Base-by-base conservation (phyloP, 2,888 invertebrate species). In the Calliphora vomitoria region DNA sequence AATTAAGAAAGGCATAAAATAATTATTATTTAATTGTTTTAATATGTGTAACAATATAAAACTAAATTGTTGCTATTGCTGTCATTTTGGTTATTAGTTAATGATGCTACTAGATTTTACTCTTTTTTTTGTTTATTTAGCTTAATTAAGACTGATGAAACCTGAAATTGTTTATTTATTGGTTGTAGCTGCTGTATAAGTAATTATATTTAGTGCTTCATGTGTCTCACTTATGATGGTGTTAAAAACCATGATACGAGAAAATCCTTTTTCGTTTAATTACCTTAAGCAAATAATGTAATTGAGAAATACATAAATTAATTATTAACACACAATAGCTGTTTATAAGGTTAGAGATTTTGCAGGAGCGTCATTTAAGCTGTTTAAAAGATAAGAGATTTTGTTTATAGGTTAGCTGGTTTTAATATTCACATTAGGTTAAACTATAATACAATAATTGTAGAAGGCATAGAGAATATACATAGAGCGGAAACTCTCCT, bases 21-120 rank as follows among this genome's bases (percentile, higher is more conserved):
- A 31, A 60, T 60, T 60, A 60, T 15, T 13, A 60, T 31, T 60
- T 31, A 60, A 60, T 60, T 60, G 60, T 60, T 31, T 60, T 31
- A 60, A 25, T 55, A 13, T 44, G 44, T 44, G 13, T 44, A 44
- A 44, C 11, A 44, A 44, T 44, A 44, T 44, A 44, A 4, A 31
- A 55, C 20, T 18, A 10, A n/a, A 50, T 15, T 50, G 50, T n/a
- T 55, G 2, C 4, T 55, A 8, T 20, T 20, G 55, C 8, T 10
- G 15, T 8, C 50, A 4, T 50, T 50, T 55, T 55, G 20, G 55
- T 55, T 55, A 44, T 0, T 35, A 6, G 4, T n/a, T 55, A 55
- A 55, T 55, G 55, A 20, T 55, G 10, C 20, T 55, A 55, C 55
- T 15, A 20, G 20, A 55, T 20, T 55, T 55, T 55, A 55, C 55